Evolutionary conservation across 2,113 vertebrate species (phyloP), one percentile per base, ranked within the genome.

Genomic region (Rutilus rutilus): DNA sequence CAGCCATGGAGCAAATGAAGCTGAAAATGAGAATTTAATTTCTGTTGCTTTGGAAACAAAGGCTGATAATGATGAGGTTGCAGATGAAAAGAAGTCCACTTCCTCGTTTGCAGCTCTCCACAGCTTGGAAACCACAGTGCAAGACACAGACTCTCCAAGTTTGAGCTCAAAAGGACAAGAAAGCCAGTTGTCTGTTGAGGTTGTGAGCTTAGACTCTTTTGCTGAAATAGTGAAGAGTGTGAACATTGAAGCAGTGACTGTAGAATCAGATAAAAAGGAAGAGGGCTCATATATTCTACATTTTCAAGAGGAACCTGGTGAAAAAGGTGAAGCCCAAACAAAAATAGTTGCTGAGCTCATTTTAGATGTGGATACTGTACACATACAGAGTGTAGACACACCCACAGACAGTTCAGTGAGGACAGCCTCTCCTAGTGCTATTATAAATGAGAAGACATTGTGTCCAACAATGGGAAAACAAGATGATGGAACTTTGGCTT

Each of bases 281-380:
- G 62, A 73, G 9, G 10, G n/a, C 15, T 10, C n/a, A 25, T 25
- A 21, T 30, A 78, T 74, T 54, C 78, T 45, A 36, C 59, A 74
- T 64, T 59, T 19, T 25, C 59, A 15, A 71, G 57, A 47, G 11
- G 15, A 19, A 19, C 5, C 33, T 42, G 12, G 17, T 33, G 60
- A 67, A 57, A 33, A 84, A 21, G 30, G 6, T 39, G 39, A 75
- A 62, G 59, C 78, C 0, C n/a, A 50, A 36, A 82, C 42, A 78
- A 92, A 90, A 77, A 90, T 89, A 86, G 23, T 90, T 59, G 78
- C 86, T 45, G 80, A 84, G 0, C 25, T 93, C 1, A 84, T 89
- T 84, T 90, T 90, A 42, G 89, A 91, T 36, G 85, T 71, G 23
- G 81, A 88, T 57, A 85, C 59, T 7, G 60, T 85, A 54, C 67